These are phyloP conservation scores for Apis cerana DNA, from an alignment of 1,140 invertebrate species.

Conservation along the genomic window DNA sequence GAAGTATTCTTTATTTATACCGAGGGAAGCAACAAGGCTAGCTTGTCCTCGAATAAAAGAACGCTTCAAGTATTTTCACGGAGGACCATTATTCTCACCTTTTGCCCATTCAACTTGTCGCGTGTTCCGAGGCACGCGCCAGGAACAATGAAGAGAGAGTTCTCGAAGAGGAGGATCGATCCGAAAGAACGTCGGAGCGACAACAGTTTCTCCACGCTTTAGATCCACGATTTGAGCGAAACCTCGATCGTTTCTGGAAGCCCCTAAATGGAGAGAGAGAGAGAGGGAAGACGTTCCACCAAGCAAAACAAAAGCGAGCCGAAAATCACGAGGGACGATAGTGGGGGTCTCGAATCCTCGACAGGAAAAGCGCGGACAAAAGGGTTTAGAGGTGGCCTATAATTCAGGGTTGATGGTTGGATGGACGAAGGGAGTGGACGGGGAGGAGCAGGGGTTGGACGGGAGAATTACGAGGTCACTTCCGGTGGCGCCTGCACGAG, in stretches of 20 bases:
- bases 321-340: conserved; percentile 52
- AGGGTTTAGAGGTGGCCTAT: conserved; percentile 79
- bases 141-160: background rate
- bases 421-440: conserved; percentile 63
- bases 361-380: conserved; percentile 80
- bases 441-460: conserved; percentile 56
- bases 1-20: background rate
- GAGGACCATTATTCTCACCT: conserved; percentile 5
- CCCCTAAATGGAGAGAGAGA: conserved; percentile 20
- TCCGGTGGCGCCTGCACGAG: conserved; percentile 80
- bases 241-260: conserved; percentile 14
- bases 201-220: conserved; percentile 30
- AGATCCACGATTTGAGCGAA: conserved; percentile 22
- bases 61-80: conserved; percentile 25
- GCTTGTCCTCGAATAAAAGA: background rate
- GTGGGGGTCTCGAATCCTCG: conserved; percentile 66
- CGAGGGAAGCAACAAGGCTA: background rate
- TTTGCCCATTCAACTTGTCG: background rate
- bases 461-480: conserved; percentile 81
- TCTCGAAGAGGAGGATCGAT: background rate
- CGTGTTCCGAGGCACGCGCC: background rate
- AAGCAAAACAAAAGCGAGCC: conserved; percentile 62
- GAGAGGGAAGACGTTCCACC: conserved; percentile 23
- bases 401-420: conserved; percentile 80
- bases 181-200: background rate